Percentiles rank a stretch among this genome's conserved stretches.
Conservation (phyloP, 2,113 vertebrate species). For the Tachuris rubrigastra region DNA sequence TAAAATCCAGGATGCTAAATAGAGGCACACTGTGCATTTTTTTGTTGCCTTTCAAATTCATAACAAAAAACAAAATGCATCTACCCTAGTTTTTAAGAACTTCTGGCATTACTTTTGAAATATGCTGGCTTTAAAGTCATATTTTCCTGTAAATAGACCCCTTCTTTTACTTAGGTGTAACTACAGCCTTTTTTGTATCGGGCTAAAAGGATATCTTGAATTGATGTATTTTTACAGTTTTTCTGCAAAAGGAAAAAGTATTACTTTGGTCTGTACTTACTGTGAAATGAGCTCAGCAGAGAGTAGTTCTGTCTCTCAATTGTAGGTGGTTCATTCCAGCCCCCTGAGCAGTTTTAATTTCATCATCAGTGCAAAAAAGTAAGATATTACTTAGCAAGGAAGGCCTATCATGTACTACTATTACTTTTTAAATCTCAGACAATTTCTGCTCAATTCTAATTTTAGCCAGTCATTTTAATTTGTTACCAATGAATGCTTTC, state of each 20-base stretch:
- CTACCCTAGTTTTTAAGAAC: background rate
- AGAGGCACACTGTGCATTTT: background rate
- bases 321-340: background rate
- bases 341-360: background rate
- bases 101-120: background rate
- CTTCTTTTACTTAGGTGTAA: background rate
- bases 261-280: background rate
- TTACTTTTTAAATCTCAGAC: constrained; percentile 44
- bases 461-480: constrained; percentile 54
- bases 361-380: constrained; percentile 26
- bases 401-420: background rate
- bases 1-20: background rate
- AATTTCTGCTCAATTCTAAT: constrained; percentile 35
- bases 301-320: background rate
- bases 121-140: background rate
- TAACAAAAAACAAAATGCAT: background rate
- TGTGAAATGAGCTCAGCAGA: background rate
- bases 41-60: background rate
- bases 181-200: background rate
- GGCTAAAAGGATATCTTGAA: background rate
- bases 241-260: background rate
- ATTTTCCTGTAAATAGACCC: background rate
- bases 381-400: constrained; percentile 28
- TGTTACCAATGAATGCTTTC: constrained; percentile 49
- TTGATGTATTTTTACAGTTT: background rate